Evolutionary conservation across 2,888 invertebrate species (phyloP), one percentile per base, ranked within the genome.

Genomic region (Hylaea fasciaria): DNA sequence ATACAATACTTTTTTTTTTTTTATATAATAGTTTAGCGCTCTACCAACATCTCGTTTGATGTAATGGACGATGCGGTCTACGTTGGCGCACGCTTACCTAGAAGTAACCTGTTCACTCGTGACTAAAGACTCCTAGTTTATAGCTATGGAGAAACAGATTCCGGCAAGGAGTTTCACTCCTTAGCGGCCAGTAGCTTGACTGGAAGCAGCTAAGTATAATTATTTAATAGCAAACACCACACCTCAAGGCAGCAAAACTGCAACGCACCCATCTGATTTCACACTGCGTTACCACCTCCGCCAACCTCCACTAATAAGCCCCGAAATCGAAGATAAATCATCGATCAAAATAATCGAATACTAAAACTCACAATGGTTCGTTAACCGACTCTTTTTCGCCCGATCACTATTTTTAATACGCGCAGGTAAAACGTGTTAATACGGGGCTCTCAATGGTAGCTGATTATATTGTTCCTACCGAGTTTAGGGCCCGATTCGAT

Each of bases 381-480:
- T 91, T 91, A 92, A 80, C 78, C 75, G 76, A 70, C 71, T 70
- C 74, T 77, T 64, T 68, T 57, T 64, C 65, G 91, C 89, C 76
- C 75, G 72, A 89, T 92, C 91, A 92, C 86, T 72, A 78, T 85
- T 89, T 91, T 92, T 92, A 91, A 91, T 92, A 90, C 80, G 60
- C 68, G 66, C 76, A 74, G 78, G 81, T 81, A 79, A 78, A 78
- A 73, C 74, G 73, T 69, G 72, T 75, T 68, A 64, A 70, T 71
- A 73, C 68, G 69, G 14, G 39, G 37, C 47, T 64, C 62, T 77
- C 81, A 91, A 91, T 92, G 77, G 89, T 87, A 83, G 89, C 89
- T 91, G 89, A 91, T 92, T 91, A 89, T 90, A 91, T 91, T 92
- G 91, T 92, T 89, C 90, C 82, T 83, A 81, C 76, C 78, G 80